A percentile compares a stretch with the other conserved stretches of the same genome.
These are phyloP conservation scores for Cryptoblepharus egeriae DNA, from an alignment of 2,797 vertebrate species.

Conservation along the genomic window DNA sequence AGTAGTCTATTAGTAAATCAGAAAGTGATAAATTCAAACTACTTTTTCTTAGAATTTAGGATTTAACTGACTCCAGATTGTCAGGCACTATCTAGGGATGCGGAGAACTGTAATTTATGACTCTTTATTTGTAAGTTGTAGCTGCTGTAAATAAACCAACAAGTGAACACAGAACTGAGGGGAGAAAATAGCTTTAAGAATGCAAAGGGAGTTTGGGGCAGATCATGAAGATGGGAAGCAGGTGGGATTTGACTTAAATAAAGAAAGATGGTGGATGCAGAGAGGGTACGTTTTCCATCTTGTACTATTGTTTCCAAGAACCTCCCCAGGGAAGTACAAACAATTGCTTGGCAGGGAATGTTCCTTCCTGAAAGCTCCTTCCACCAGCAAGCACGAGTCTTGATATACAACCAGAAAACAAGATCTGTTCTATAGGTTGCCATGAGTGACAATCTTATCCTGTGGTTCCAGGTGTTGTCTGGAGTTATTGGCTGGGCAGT, in stretches of 20 bases:
- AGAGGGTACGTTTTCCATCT: not conserved
- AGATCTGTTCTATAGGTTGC: not conserved
- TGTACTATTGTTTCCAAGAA: not conserved
- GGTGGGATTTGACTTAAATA: constrained; percentile 21
- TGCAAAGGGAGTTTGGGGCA: constrained; percentile 4
- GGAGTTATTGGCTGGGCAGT: not conserved
- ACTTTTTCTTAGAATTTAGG: constrained; percentile 25
- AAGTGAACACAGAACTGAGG: not conserved
- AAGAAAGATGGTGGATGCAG: not conserved
- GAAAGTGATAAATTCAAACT: constrained; percentile 48
- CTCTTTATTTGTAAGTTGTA: constrained; percentile 25
- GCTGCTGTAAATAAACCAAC: constrained; percentile 3
- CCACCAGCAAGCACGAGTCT: not conserved
- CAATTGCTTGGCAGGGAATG: not conserved
- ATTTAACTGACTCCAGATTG: constrained; percentile 8
- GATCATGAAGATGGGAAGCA: constrained; percentile 29
- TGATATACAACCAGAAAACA: not conserved
- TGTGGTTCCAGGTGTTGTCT: not conserved
- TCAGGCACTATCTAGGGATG: constrained; percentile 17
- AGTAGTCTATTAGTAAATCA: not conserved
- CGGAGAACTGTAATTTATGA: not conserved
- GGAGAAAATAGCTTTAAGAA: constrained; percentile 13
- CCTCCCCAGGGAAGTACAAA: not conserved
- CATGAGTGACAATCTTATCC: not conserved
- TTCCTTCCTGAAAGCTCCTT: not conserved